Evolutionary conservation across 2,113 vertebrate genomes (phyloP).

Genomic region (Cavia aperea): DNA sequence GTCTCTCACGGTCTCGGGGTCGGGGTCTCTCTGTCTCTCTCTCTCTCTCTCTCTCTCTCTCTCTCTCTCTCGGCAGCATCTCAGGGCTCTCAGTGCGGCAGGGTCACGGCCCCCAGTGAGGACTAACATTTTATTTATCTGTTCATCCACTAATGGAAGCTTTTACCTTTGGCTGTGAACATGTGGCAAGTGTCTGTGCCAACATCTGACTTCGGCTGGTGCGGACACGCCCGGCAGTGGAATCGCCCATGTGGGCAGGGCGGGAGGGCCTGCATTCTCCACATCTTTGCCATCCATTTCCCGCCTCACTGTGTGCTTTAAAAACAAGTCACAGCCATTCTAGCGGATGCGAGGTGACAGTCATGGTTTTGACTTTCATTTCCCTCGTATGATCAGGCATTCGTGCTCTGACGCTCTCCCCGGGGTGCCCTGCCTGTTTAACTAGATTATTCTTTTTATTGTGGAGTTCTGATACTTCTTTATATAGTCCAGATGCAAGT

Average conservation of each 20-base stretch:
- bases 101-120: no score
- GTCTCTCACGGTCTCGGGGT: neutral
- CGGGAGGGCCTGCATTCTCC: neutral
- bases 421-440: neutral
- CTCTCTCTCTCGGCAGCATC: neutral
- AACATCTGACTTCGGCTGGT: neutral
- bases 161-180: neutral
- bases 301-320: neutral
- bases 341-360: neutral
- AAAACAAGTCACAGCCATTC: neutral
- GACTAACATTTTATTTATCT: neutral
- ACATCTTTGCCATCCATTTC: neutral
- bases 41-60: no score
- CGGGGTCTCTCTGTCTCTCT: no score
- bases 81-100: neutral
- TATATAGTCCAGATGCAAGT: neutral
- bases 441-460: neutral
- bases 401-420: neutral
- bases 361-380: neutral
- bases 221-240: neutral
- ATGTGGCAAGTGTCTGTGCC: neutral
- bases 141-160: neutral
- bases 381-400: neutral
- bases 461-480: neutral
- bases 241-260: no score